phyloP scores from a whole-genome alignment of 2,888 invertebrate genomes.

The Neoscelio sp. region DNA sequence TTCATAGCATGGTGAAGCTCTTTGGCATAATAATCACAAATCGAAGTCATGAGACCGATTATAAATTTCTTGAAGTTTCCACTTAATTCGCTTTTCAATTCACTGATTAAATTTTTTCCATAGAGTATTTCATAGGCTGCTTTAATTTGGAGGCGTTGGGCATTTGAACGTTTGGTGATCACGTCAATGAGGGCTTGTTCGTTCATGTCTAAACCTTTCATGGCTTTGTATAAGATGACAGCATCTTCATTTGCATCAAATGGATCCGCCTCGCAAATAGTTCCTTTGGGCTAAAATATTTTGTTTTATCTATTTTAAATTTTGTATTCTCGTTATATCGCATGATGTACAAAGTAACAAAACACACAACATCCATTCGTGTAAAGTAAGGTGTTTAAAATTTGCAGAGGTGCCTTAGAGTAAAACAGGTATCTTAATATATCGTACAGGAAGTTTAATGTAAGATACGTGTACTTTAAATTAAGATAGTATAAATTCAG shows the following conservation, averaged over 20 bases:
- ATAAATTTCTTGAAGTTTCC: constrained; percentile 96
- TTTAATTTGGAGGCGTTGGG: constrained; percentile 95
- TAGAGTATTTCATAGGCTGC: constrained; percentile 96
- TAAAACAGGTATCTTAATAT: too few species aligned
- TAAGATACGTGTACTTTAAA: too few species aligned
- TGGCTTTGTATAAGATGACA: constrained; percentile 92
- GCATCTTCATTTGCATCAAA: constrained; percentile 95
- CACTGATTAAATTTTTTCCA: constrained; percentile 92
- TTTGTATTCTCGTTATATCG: too few species aligned
- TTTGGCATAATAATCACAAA: constrained; percentile 95
- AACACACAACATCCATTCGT: too few species aligned
- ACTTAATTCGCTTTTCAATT: constrained; percentile 94
- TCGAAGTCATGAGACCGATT: constrained; percentile 94
- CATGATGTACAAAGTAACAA: too few species aligned
- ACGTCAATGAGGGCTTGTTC: constrained; percentile 96
- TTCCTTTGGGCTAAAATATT: too few species aligned
- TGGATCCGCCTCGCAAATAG: constrained; percentile 93
- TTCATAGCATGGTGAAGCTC: constrained; percentile 94
- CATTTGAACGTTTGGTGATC: constrained; percentile 93
- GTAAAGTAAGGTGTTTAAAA: too few species aligned
- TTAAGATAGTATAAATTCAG: too few species aligned
- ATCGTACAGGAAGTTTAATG: too few species aligned
- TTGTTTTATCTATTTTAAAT: too few species aligned
- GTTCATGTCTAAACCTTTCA: constrained; percentile 97
- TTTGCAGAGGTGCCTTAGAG: too few species aligned